phyloP scores from a whole-genome alignment of 2,113 vertebrate genomes.

The Ctenomys sociabilis region DNA sequence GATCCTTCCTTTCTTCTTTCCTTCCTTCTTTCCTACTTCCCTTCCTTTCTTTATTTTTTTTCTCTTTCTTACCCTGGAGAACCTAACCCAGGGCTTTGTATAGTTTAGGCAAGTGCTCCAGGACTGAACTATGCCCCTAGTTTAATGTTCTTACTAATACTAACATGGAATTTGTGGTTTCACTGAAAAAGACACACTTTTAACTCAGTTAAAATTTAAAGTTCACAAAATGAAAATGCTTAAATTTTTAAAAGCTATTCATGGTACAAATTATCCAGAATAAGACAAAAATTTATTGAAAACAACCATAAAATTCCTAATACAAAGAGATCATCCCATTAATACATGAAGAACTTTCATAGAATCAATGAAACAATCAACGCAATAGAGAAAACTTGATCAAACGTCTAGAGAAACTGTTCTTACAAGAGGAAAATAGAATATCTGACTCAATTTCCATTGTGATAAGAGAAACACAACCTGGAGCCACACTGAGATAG shows the following conservation, averaged over 20 bases:
- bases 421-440: background rate
- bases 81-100: background rate
- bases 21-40: accelerated
- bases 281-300: background rate
- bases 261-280: background rate
- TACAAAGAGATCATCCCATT: background rate
- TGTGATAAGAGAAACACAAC: background rate
- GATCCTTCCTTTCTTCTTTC: no score
- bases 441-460: background rate
- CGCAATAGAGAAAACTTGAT: background rate
- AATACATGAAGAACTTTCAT: background rate
- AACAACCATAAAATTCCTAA: background rate
- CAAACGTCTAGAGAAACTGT: background rate
- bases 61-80: background rate
- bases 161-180: background rate
- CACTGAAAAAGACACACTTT: background rate
- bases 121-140: no score
- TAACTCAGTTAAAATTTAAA: background rate
- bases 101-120: background rate
- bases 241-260: background rate
- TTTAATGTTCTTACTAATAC: background rate
- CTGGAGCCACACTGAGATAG: no score
- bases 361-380: background rate
- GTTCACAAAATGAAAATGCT: background rate
- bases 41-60: no score